A percentile compares a stretch with the other conserved stretches of the same genome.
Evolutionary conservation across 2,888 invertebrate species (phyloP).

Genomic region (Eurytoma californica): DNA sequence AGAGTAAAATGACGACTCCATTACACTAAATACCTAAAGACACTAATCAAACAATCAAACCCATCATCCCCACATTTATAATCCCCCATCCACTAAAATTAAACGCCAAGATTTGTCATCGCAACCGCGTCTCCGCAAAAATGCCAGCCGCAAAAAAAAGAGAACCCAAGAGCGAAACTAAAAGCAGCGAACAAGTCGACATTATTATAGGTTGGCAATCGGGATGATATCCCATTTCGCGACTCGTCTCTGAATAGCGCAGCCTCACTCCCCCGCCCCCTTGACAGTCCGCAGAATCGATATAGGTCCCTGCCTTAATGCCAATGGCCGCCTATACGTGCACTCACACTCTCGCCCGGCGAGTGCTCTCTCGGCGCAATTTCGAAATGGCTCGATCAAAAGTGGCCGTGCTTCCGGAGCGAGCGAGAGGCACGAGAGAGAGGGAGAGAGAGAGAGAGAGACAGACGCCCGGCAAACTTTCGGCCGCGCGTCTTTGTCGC

Average conservation of each 20-base stretch:
- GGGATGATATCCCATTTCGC: conserved; percentile 25
- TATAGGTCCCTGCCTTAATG: conserved; percentile 35
- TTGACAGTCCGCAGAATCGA: conserved; percentile 30
- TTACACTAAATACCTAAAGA: no score
- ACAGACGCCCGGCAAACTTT: no score
- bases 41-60: no score
- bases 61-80: no score
- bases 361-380: conserved; percentile 30
- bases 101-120: no score
- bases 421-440: neutral
- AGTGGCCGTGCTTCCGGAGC: conserved; percentile 24
- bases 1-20: no score
- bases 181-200: no score
- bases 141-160: no score
- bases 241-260: conserved; percentile 6
- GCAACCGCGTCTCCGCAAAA: no score
- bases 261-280: neutral
- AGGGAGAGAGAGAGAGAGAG: no score
- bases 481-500: neutral
- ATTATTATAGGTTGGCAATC: conserved; percentile 6
- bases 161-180: no score
- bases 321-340: conserved; percentile 23
- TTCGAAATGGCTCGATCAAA: conserved; percentile 56
- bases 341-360: neutral
- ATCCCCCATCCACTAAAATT: no score